These are phyloP conservation scores for Portunus trituberculatus DNA, from an alignment of 1,140 invertebrate genomes.

Conservation along the genomic window DNA sequence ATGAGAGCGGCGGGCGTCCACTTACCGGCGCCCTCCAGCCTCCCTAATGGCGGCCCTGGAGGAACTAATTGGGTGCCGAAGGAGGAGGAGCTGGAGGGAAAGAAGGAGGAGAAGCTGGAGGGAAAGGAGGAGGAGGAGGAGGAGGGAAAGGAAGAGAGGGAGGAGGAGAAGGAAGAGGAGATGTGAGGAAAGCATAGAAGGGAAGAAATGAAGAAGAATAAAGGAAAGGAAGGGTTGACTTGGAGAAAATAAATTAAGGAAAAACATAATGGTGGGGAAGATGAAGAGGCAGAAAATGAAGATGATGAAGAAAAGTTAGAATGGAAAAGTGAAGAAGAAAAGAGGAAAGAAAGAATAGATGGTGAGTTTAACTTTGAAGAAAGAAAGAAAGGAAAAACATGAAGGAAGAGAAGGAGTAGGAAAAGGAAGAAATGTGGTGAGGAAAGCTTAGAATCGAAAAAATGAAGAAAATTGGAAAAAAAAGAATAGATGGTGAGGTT, in stretches of 20 bases:
- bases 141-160: background rate
- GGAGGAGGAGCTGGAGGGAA: background rate
- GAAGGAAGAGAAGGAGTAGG: too few relatives aligned
- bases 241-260: background rate
- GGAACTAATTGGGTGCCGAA: background rate
- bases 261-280: background rate
- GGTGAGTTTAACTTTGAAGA: too few relatives aligned
- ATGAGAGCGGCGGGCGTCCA: background rate
- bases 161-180: background rate
- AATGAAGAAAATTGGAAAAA: too few relatives aligned
- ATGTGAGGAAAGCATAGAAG: background rate
- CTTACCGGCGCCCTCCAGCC: background rate
- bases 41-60: background rate
- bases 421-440: too few relatives aligned
- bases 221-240: background rate
- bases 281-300: background rate
- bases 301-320: background rate
- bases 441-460: too few relatives aligned
- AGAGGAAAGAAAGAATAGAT: too few relatives aligned
- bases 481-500: too few relatives aligned
- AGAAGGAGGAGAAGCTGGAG: background rate
- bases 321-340: background rate
- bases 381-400: too few relatives aligned
- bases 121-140: background rate
- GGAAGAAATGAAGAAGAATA: background rate